These are phyloP conservation scores for Cerastis rubricosa DNA, from an alignment of 2,888 invertebrate species.

Conservation along the genomic window DNA sequence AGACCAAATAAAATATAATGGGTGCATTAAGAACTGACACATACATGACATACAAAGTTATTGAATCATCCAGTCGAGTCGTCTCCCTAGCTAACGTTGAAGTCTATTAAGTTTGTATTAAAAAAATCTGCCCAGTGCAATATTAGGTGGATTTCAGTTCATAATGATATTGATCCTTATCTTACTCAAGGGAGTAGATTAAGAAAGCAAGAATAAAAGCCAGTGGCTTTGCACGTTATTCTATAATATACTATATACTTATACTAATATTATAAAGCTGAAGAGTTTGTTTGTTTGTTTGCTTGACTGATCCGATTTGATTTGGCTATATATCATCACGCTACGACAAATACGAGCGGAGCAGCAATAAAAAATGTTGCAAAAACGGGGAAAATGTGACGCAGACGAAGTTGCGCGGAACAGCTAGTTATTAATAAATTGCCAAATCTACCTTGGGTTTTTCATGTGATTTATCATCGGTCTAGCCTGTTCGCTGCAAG, in stretches of 20 bases:
- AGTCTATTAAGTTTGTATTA: conserved; percentile 1
- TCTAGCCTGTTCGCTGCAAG: neutral
- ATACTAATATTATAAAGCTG: too few species aligned
- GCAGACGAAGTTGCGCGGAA: too few species aligned
- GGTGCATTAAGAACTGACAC: neutral
- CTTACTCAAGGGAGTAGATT: neutral
- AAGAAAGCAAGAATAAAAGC: neutral
- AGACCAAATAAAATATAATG: neutral
- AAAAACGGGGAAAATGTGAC: too few species aligned
- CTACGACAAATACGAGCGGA: too few species aligned
- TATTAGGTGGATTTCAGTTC: neutral
- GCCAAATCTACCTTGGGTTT: too few species aligned
- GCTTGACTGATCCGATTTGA: too few species aligned
- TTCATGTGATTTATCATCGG: neutral
- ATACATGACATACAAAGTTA: neutral
- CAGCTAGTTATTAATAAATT: too few species aligned
- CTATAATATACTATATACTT: too few species aligned
- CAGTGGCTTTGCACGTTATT: neutral
- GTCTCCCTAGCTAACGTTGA: neutral
- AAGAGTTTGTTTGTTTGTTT: too few species aligned
- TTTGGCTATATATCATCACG: too few species aligned
- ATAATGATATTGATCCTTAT: conserved; percentile 27
- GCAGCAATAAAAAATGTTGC: too few species aligned
- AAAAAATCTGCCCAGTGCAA: conserved; percentile 12
- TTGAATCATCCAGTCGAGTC: conserved; percentile 9